Evolutionary conservation across 2,888 invertebrate genomes (phyloP), one percentile per base, ranked within the genome.

Genomic region (Tryphoninae sp.): DNA sequence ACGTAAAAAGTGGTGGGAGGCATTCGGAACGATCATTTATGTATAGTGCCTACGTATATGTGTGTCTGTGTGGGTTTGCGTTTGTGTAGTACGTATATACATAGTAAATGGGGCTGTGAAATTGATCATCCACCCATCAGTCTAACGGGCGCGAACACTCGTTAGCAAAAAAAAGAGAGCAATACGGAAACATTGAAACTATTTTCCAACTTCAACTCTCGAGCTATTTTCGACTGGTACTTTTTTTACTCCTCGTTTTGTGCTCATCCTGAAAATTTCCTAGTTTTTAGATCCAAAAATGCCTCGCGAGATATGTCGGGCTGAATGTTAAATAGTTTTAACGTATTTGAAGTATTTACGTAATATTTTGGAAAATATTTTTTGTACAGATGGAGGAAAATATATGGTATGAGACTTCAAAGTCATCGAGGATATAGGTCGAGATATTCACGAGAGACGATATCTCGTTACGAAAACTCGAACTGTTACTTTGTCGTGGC

Each of bases 1-100:
- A 45, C 58, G n/a, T 59, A 59, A 59, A 71, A 71, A 71, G 45
- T 71, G 69, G 42, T 58, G 23, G 42, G 42, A 23, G 8, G 13
- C 7, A 59, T 71, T 22, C 71, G 45, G 13, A 45, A 45, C 45
- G 45, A 45, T 45, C 9, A 45, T 45, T 45, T 45, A 45, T 33
- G 33, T 33, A 33, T 33, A 45, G 45, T 13, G 55, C n/a, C 11
- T 55, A 55, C 16, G 16, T 55, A 55, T 55, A 55, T 55, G n/a
- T 19, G 16, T 19, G n/a, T 55, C 8, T 19, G 2, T 55, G 6
- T 55, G 6, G n/a, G 4, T 55, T 16, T 16, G 0, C 13, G 13
- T 45, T 13, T 13, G 7, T 13, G 13, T 45, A 45, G 13, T 45
- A 11, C 13, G 13, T 11, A 45, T 45, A 45, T 45, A 45, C 7